Percentiles rank a stretch among this genome's conserved stretches.
phyloP scores from a whole-genome alignment of 2,797 vertebrate genomes.

The Sphaeramia orbicularis region DNA sequence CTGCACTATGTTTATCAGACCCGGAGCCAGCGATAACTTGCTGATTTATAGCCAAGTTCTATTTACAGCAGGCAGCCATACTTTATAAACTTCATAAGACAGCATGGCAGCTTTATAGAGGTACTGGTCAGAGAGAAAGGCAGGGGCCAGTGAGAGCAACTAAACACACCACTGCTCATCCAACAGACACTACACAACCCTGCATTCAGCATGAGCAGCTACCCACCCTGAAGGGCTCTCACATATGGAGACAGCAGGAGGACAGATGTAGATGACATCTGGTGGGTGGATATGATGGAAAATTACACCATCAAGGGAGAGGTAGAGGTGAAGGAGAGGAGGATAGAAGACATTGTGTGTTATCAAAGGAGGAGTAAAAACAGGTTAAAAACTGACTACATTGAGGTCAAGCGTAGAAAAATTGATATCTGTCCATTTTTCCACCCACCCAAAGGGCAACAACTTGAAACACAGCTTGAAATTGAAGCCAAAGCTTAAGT shows the following conservation, averaged over 20 bases:
- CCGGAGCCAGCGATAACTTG: slow-evolving; percentile 34
- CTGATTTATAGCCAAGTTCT: slow-evolving; percentile 52
- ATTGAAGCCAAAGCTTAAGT: no score
- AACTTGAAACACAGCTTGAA: no score
- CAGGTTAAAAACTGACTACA: background rate
- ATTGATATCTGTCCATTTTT: background rate
- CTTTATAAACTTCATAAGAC: slow-evolving; percentile 39
- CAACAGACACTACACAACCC: slow-evolving; percentile 39
- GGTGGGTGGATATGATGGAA: slow-evolving; percentile 13
- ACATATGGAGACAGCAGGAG: slow-evolving; percentile 13
- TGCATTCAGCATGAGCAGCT: slow-evolving; percentile 39
- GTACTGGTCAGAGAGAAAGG: slow-evolving; percentile 5
- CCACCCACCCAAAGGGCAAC: background rate
- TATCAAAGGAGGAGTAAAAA: background rate
- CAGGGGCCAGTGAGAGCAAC: background rate
- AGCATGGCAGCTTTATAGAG: slow-evolving; percentile 41
- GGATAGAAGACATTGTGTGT: slow-evolving; percentile 14
- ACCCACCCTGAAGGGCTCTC: slow-evolving; percentile 32
- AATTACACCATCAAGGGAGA: slow-evolving; percentile 33
- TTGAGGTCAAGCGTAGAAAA: slow-evolving; percentile 1
- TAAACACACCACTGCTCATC: slow-evolving; percentile 20
- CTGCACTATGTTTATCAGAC: slow-evolving; percentile 41
- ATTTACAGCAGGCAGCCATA: slow-evolving; percentile 37
- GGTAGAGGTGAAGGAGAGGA: slow-evolving; percentile 34
- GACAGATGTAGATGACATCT: slow-evolving; percentile 65